These are phyloP conservation scores for Thalpophila matura DNA, from an alignment of 2,888 invertebrate genomes.

Conservation along the genomic window DNA sequence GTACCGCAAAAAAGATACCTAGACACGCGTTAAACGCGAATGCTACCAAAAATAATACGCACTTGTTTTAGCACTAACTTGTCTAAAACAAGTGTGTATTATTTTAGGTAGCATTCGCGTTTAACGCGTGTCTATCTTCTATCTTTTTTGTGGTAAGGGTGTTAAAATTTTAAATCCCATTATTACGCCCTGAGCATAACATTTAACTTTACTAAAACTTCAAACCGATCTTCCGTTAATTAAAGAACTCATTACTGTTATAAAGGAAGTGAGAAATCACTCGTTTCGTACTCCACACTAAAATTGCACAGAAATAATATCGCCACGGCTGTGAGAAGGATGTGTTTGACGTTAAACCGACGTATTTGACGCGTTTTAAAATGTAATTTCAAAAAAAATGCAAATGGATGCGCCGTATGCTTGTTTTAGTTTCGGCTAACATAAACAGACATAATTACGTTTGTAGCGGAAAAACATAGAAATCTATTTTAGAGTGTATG, in stretches of 20 bases:
- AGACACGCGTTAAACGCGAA: too few species aligned
- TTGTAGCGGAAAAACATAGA: constrained; percentile 2
- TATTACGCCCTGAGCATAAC: neutral
- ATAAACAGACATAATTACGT: neutral
- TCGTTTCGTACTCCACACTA: neutral
- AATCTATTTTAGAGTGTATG: neutral
- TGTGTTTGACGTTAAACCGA: constrained; percentile 17
- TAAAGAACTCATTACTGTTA: constrained; percentile 7
- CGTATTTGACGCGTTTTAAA: constrained; percentile 26
- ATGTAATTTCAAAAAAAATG: constrained; percentile 24
- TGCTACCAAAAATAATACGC: too few species aligned
- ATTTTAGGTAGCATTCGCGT: too few species aligned
- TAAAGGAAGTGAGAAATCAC: constrained; percentile 24
- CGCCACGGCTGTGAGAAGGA: constrained; percentile 39
- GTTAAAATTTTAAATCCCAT: too few species aligned
- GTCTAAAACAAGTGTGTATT: too few species aligned
- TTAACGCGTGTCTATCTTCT: too few species aligned
- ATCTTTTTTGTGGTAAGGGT: too few species aligned
- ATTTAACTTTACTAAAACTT: neutral
- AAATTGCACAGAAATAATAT: constrained; percentile 21
- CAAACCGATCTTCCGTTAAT: constrained; percentile 3
- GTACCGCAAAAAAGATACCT: too few species aligned
- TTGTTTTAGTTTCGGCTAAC: constrained; percentile 1
- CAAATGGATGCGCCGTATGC: constrained; percentile 7
- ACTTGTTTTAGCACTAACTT: too few species aligned